These are phyloP conservation scores for Drosophila grimshawi DNA, from an alignment of 1,140 invertebrate genomes.

Conservation along the genomic window DNA sequence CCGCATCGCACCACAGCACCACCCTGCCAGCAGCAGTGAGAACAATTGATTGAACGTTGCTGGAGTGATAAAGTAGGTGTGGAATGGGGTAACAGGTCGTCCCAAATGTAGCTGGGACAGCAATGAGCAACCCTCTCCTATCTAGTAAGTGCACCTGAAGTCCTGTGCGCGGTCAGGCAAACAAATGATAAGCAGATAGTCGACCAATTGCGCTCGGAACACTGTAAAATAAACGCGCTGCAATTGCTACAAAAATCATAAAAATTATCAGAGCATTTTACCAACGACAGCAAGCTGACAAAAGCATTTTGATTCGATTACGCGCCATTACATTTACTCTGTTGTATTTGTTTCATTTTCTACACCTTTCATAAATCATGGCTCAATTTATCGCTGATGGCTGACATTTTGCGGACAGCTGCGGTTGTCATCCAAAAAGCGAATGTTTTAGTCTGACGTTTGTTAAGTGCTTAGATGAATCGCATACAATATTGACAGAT, in stretches of 20 bases:
- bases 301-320: neutral
- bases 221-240: neutral
- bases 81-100: neutral
- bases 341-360: slow-evolving; percentile 17
- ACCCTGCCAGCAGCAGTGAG: neutral
- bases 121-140: no score
- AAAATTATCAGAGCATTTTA: slow-evolving; percentile 42
- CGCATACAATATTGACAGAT: slow-evolving; percentile 15
- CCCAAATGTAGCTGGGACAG: slow-evolving; percentile 24
- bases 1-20: neutral
- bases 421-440: slow-evolving; percentile 8
- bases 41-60: slow-evolving; percentile 67
- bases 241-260: slow-evolving; percentile 31
- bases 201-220: slow-evolving; percentile 1
- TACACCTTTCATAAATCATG: slow-evolving; percentile 30
- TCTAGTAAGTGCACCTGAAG: no score
- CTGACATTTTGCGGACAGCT: slow-evolving; percentile 37
- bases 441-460: slow-evolving; percentile 23
- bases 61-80: slow-evolving; percentile 16
- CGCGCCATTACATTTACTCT: neutral
- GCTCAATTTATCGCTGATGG: slow-evolving; percentile 28
- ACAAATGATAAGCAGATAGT: slow-evolving; percentile 46
- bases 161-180: slow-evolving; percentile 48
- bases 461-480: slow-evolving; percentile 24
- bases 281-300: slow-evolving; percentile 12